phyloP scores from a whole-genome alignment of 2,888 invertebrate genomes.

The Lepeophtheirus nordmannii region DNA sequence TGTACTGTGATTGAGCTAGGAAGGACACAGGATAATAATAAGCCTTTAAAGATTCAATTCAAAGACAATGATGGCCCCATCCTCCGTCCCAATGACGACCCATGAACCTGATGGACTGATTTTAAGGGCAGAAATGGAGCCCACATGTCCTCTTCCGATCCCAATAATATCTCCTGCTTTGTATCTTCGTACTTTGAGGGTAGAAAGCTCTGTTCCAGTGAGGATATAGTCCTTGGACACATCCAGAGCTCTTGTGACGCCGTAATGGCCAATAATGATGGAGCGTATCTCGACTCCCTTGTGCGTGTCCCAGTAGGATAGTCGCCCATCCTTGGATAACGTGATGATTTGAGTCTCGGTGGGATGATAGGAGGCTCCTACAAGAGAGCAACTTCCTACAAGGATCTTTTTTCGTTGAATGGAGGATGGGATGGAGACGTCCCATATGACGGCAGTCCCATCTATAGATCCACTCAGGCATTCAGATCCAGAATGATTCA shows the following conservation, averaged over 20 bases:
- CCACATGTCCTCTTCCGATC: neutral
- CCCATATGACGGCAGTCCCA: neutral
- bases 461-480: neutral
- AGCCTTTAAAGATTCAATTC: too few species aligned
- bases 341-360: neutral
- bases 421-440: neutral
- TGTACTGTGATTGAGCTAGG: too few species aligned
- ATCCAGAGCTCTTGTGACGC: neutral
- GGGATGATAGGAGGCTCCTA: neutral
- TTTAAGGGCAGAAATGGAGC: neutral
- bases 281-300: neutral
- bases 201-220: neutral
- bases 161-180: neutral
- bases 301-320: constrained; percentile 3
- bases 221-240: neutral
- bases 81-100: neutral
- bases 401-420: neutral
- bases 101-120: neutral
- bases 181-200: neutral
- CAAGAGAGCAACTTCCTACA: neutral
- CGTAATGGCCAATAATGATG: neutral
- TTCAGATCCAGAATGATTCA: neutral
- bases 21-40: too few species aligned
- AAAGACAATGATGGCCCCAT: neutral
- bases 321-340: neutral